Base-by-base conservation (phyloP, 2,888 invertebrate genomes). In the Sinodicranocentrus sp. region DNA sequence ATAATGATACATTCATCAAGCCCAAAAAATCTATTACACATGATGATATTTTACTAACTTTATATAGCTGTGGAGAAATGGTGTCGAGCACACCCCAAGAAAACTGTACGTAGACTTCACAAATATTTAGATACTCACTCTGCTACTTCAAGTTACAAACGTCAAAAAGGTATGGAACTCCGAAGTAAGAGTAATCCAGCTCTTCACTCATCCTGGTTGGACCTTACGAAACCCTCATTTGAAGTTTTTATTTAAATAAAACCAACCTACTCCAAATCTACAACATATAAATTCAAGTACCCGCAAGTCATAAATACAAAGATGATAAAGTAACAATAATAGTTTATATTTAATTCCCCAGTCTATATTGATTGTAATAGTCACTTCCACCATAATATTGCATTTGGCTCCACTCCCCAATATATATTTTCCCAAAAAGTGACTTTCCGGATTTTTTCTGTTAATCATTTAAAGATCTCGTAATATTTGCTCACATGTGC, bases 201-300 rank as follows among this genome's bases (percentile, higher is more conserved):
- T 19, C 86, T 83, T 0, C 82, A 83, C 65, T 83, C 82, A 8
- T 88, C 88, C 0, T 88, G 86, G 86, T 43, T 89, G 52, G 89
- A 89, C 72, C 85, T 89, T 23, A 89, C 89, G 0, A 89, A 89
- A 61, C 89, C 89, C 5, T 89, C 89, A 1, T 84, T 89, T 33
- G 88, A 89, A 84, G 89, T 89, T n/a, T 89, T 89, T 68, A 88
- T 89, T 73, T 89, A 79, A 71, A 52, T 17, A 3, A 3, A 57
- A 19, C 19, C 17, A 48, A 48, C 48, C 48, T 5, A 48, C 5
- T n/a, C 48, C 5, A 5, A 48, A 23, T 59, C 59, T 10, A 54
- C 52, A 52, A 52, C 33, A 6, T 33, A 33, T 10, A 33, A 33
- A 33, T 33, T 33, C 33, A 10, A 33, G 10, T 33, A 33, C 33